Evolutionary conservation across 2,888 invertebrate species (phyloP), one percentile per base, ranked within the genome.

Genomic region (Idaea aversata): DNA sequence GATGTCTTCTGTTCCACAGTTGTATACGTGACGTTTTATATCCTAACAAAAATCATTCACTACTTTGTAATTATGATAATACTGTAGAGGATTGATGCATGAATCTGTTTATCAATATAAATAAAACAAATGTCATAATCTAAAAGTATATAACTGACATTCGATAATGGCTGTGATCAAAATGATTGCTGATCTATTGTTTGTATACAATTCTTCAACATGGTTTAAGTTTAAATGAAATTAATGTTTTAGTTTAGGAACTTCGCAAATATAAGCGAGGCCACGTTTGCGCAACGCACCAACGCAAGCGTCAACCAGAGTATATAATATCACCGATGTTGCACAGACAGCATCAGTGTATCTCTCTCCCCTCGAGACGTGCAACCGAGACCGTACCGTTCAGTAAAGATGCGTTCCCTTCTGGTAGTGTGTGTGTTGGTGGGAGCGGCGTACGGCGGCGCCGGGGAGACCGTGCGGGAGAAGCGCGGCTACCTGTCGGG

Each of bases 401-500:
- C 25, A 25, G 25, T 25, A 25, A 78, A 35, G 77, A 84, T 70
- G 75, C 58, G 59, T 59, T 59, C 34, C 25, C 72, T 74, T 75
- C 70, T 73, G 57, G 71, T 63, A 34, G 70, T 76, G 65, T 59
- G 59, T 34, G 16, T 13, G 34, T 15, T 76, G 68, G 70, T 75
- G 63, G 71, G 59, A 59, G 59, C 69, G 67, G 72, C 69, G 61
- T 75, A 72, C 34, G 67, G 72, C 64, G 78, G 75, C 34, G 68
- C 73, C 58, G 13, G 16, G 25, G 16, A 10, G 10, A 13, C 16
- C 34, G 62, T 63, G 57, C 75, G 77, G 25, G 77, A 75, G 63
- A 79, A 79, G 69, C 77, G 77, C 65, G 74, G 78, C 69, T 68
- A 62, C 70, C 72, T 74, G 67, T 63, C 69, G 66, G 67, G 71